Evolutionary conservation across 2,113 vertebrate genomes (phyloP).

Genomic region (Falcunculus frontatus): DNA sequence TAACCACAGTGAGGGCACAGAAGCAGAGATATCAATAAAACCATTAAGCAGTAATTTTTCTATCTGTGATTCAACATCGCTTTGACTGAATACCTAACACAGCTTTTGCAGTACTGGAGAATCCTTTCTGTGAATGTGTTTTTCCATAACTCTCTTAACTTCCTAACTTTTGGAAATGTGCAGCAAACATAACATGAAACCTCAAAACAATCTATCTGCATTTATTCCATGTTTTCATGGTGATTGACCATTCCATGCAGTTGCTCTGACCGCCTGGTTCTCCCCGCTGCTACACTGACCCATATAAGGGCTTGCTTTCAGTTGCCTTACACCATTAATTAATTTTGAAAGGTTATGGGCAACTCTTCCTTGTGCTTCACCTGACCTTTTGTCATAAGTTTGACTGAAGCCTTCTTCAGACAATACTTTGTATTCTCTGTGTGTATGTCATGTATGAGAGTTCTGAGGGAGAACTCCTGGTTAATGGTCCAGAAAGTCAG

Average conservation of each 20-base stretch:
- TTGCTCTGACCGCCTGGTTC: background rate
- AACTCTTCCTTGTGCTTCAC: background rate
- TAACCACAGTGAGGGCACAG: background rate
- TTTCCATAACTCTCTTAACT: background rate
- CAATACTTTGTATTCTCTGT: background rate
- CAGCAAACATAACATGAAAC: background rate
- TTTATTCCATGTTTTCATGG: background rate
- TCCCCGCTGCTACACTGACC: background rate
- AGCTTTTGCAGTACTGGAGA: background rate
- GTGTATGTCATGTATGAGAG: background rate
- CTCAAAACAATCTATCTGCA: background rate
- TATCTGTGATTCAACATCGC: background rate
- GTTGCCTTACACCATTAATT: background rate
- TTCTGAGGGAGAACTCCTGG: background rate
- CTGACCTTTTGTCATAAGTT: background rate
- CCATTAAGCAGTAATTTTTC: conserved; percentile 32
- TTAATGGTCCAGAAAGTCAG: background rate
- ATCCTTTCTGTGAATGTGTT: background rate
- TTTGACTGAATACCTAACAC: background rate
- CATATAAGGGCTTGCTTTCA: background rate
- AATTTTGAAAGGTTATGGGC: background rate
- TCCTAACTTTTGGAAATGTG: background rate
- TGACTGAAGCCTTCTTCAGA: background rate
- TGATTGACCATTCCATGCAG: background rate
- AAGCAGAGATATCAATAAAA: conserved; percentile 2